A percentile compares a stretch with the other conserved stretches of the same genome.
Conservation (phyloP, 53 echinoderm and acorn worm genomes). For the Pentamera pediparva region DNA sequence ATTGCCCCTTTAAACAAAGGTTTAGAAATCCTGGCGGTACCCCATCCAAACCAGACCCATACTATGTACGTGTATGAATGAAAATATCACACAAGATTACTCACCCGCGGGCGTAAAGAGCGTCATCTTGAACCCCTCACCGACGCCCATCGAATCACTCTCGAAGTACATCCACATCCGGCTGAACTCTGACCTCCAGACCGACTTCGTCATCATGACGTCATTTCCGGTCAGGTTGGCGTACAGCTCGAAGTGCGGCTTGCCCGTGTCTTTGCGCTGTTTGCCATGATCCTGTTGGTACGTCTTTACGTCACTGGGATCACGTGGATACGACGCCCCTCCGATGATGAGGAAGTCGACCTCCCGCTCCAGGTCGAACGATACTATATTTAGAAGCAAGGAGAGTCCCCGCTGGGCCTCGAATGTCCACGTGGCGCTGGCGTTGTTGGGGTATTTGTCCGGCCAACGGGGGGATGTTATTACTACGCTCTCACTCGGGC, state of each 20-base stretch:
- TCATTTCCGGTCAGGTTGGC: constrained; percentile 25
- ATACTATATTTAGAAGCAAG: not conserved
- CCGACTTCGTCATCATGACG: not conserved
- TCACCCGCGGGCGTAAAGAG: constrained; percentile 17
- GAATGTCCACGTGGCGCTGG: constrained; percentile 16
- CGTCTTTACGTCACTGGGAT: not conserved
- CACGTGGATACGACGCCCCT: not conserved
- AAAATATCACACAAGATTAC: not conserved
- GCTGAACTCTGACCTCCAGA: constrained; percentile 31
- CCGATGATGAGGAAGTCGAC: constrained; percentile 15
- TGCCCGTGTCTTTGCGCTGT: not conserved
- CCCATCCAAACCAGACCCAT: not conserved
- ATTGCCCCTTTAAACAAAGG: not conserved
- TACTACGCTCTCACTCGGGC: not conserved
- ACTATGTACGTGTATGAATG: not conserved
- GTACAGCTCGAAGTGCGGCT: constrained; percentile 11
- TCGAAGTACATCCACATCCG: constrained; percentile 24
- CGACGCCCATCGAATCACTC: not conserved
- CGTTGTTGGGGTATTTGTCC: constrained; percentile 22
- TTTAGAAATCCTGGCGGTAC: not conserved
- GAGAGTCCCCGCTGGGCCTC: not conserved
- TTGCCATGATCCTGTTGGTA: not conserved
- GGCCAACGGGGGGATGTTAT: constrained; percentile 33
- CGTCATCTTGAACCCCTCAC: not conserved
- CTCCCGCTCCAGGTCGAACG: not conserved